Evolutionary conservation across 2,113 vertebrate genomes (phyloP), one percentile per base, ranked within the genome.

Genomic region (Chamaea fasciata): DNA sequence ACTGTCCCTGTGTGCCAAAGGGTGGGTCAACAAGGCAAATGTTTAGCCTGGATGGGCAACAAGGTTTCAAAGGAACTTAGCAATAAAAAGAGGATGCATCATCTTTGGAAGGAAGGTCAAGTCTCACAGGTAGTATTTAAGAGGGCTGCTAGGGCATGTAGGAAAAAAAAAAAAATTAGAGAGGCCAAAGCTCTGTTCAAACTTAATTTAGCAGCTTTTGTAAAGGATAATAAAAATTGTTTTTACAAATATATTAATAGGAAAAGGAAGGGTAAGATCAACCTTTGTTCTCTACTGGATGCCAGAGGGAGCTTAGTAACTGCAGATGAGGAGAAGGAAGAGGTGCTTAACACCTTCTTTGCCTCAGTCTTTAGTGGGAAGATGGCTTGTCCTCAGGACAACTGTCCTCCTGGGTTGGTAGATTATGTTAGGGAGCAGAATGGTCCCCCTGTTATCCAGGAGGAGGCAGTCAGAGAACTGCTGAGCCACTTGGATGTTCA

Each of bases 1-100:
- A n/a, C 30, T 31, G 9, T 24, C n/a, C 9, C n/a, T 60, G 12
- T 14, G 20, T 26, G 21, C 56, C 0, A 0, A 60, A 60, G 31
- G 18, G 41, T n/a, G 30, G 21, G 10, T 21, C 2, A 2, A 20
- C 0, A 0, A 77, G 57, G 17, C 5, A 41, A 50, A 50, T 1
- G 0, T 63, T 37, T 35, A 63, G 13, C 13, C 5, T n/a, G 17
- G 5, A 41, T 41, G 23, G 30, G 8, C 13, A 41, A 33, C 2
- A 4, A 50, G 17, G 10, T 63, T 77, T 63, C 15, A 24, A 16
- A 33, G 46, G 17, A 50, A 50, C 1, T n/a, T 33, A 16, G 28
- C 17, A 52, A 26, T n/a, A 50, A 77, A 33, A 77, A n/a, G 8
- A 50, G 28, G 8, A 12, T 50, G 17, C 9, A 20, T 50, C 3